These are phyloP conservation scores for Gila robusta DNA, from an alignment of 2,797 vertebrate genomes.

Conservation along the genomic window DNA sequence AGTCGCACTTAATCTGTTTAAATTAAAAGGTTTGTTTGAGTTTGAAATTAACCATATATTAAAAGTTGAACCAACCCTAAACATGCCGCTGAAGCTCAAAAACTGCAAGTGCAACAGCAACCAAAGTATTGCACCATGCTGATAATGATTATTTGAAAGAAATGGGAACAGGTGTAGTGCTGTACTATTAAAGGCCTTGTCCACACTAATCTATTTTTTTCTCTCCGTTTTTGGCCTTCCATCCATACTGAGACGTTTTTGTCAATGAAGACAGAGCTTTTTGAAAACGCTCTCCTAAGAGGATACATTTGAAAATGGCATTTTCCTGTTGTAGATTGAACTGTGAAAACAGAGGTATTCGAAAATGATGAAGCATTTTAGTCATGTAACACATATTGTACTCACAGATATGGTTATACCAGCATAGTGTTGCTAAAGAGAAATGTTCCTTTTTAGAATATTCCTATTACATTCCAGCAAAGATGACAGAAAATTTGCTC, in stretches of 20 bases:
- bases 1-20: neutral
- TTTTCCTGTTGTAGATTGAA: neutral
- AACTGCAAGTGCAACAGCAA: neutral
- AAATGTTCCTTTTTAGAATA: neutral
- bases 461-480: neutral
- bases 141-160: neutral
- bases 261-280: neutral
- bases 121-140: neutral
- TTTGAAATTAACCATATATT: neutral
- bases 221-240: neutral
- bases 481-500: no score
- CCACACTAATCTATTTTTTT: neutral
- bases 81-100: neutral
- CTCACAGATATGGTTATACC: neutral
- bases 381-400: neutral
- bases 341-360: neutral
- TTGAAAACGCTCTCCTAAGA: neutral
- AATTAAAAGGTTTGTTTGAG: conserved; percentile 7
- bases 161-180: neutral
- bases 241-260: neutral
- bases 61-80: neutral
- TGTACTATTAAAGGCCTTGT: neutral
- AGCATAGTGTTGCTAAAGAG: neutral
- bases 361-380: neutral
- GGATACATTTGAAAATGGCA: neutral